phyloP scores from a whole-genome alignment of 2,113 vertebrate genomes.

The Astatotilapia flaviijosephi region DNA sequence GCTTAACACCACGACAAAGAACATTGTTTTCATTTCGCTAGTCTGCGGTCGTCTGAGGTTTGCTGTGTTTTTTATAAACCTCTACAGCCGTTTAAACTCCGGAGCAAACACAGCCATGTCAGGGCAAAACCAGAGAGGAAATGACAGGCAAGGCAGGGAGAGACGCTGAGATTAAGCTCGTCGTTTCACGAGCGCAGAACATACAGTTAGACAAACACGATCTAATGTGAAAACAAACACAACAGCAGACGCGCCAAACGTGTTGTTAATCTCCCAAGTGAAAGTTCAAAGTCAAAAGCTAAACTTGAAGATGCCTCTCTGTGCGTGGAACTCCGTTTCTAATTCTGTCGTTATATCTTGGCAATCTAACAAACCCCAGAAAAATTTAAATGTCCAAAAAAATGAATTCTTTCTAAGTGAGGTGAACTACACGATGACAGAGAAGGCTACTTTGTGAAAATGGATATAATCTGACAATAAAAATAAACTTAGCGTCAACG shows the following conservation, averaged over 20 bases:
- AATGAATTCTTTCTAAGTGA: neutral
- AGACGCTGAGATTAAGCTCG: conserved; percentile 20
- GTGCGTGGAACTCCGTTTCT: neutral
- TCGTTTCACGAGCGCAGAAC: conserved; percentile 6
- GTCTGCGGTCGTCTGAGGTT: conserved; percentile 31
- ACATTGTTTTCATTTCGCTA: conserved; percentile 36
- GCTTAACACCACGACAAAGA: conserved; percentile 20
- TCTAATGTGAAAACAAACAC: neutral
- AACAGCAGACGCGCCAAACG: neutral
- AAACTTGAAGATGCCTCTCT: conserved; percentile 39
- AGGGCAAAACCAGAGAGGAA: conserved; percentile 54
- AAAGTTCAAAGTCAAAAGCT: conserved; percentile 50
- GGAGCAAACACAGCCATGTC: conserved; percentile 34
- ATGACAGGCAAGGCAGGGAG: conserved; percentile 56
- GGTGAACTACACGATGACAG: neutral
- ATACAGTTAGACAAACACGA: neutral
- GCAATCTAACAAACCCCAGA: neutral
- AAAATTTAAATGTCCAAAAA: neutral
- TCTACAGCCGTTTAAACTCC: conserved; percentile 30
- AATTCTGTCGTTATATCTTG: neutral
- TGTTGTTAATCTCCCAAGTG: neutral
- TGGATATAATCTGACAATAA: conserved; percentile 12
- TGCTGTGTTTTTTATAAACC: conserved; percentile 42
- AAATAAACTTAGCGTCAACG: conserved; percentile 1
- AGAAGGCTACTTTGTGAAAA: conserved; percentile 1